Percentiles rank a stretch among this genome's conserved stretches.
These are phyloP conservation scores for Biston stratarius DNA, from an alignment of 2,888 invertebrate genomes.

Conservation along the genomic window DNA sequence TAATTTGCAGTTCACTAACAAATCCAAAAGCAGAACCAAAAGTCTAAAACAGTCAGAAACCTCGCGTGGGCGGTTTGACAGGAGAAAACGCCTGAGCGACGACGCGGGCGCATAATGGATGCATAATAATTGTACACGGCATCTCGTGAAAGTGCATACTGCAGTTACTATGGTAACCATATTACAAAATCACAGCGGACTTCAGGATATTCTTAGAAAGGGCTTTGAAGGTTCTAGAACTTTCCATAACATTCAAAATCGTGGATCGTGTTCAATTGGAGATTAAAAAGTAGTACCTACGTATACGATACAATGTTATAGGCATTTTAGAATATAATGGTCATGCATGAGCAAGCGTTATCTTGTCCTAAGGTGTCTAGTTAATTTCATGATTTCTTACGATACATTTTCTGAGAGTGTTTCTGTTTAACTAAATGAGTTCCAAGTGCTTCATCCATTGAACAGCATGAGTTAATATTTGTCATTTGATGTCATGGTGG, in stretches of 20 bases:
- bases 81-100: constrained; percentile 63
- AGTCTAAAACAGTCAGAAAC: constrained; percentile 51
- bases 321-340: too few species aligned
- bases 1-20: constrained; percentile 15
- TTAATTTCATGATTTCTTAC: too few species aligned
- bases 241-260: background rate
- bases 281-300: too few species aligned
- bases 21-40: constrained; percentile 19
- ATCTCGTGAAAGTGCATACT: constrained; percentile 82
- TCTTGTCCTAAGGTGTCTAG: too few species aligned
- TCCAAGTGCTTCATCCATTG: too few species aligned
- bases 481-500: too few species aligned
- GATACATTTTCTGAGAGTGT: too few species aligned
- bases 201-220: background rate
- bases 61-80: constrained; percentile 70
- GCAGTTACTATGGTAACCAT: constrained; percentile 30
- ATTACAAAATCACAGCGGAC: background rate
- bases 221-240: background rate
- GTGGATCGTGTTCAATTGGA: too few species aligned
- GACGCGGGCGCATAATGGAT: constrained; percentile 74
- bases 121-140: constrained; percentile 76
- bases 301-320: too few species aligned
- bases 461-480: too few species aligned
- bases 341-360: too few species aligned
- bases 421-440: too few species aligned